These are phyloP conservation scores for Leptinotarsa tumamoca DNA, from an alignment of 2,888 invertebrate species.

Conservation along the genomic window DNA sequence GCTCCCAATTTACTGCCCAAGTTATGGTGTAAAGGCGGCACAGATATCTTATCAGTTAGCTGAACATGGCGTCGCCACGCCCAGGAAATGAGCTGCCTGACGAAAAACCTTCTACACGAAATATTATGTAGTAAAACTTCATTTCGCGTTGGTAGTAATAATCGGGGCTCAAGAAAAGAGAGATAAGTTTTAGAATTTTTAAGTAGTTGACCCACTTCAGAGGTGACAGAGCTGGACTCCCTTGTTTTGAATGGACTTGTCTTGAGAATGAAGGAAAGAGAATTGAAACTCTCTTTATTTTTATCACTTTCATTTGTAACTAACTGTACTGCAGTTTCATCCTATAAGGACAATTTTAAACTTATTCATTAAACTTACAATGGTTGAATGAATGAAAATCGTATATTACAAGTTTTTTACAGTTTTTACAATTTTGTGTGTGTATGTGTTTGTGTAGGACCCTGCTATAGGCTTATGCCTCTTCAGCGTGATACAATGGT, in stretches of 20 bases:
- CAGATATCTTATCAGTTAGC: slow-evolving; percentile 61
- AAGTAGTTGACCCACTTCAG: background rate
- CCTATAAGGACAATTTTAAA: no score
- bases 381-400: no score
- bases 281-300: no score
- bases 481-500: no score
- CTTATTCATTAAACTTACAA: no score
- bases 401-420: no score
- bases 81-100: slow-evolving; percentile 62
- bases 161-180: background rate
- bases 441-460: no score
- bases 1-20: slow-evolving; percentile 2
- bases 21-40: slow-evolving; percentile 57
- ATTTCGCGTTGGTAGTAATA: background rate
- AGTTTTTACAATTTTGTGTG: no score
- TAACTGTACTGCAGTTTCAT: no score
- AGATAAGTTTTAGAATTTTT: background rate
- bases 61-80: slow-evolving; percentile 64
- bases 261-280: no score
- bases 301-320: no score
- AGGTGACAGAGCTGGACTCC: background rate
- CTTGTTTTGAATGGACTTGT: background rate
- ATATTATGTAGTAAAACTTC: slow-evolving; percentile 18
- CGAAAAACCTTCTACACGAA: slow-evolving; percentile 47
- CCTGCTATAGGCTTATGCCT: no score